These are phyloP conservation scores for Nyctalus aviator DNA, from an alignment of 2,797 vertebrate genomes.

Conservation along the genomic window DNA sequence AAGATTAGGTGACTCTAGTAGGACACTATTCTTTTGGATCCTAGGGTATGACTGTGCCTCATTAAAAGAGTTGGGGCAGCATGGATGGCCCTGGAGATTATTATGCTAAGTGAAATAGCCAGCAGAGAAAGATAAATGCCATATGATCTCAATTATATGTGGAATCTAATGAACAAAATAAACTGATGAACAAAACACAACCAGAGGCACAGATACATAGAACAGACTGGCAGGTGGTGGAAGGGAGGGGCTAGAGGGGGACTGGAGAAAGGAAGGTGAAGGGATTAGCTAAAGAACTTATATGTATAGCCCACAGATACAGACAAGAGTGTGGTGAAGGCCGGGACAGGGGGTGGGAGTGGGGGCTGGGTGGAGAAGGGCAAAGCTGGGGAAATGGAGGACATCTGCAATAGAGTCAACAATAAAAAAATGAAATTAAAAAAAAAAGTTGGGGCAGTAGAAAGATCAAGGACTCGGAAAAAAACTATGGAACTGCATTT, in stretches of 20 bases:
- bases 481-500: neutral
- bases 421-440: neutral
- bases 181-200: neutral
- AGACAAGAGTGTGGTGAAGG: neutral
- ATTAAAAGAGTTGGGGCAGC: neutral
- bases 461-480: slow-evolving; percentile 17
- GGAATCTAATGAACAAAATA: neutral
- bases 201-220: neutral
- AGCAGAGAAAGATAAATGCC: neutral
- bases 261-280: neutral
- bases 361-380: neutral
- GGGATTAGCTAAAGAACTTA: neutral
- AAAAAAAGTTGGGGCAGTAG: neutral
- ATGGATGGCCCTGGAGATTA: neutral
- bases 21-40: neutral
- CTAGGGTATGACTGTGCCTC: neutral
- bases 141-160: neutral
- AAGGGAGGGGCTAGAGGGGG: neutral
- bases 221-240: neutral
- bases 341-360: neutral
- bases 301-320: neutral
- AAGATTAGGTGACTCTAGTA: neutral
- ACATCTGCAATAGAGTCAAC: neutral
- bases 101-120: neutral
- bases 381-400: neutral